Conservation (phyloP, 2,888 invertebrate species). For the Branchellion lobata region DNA sequence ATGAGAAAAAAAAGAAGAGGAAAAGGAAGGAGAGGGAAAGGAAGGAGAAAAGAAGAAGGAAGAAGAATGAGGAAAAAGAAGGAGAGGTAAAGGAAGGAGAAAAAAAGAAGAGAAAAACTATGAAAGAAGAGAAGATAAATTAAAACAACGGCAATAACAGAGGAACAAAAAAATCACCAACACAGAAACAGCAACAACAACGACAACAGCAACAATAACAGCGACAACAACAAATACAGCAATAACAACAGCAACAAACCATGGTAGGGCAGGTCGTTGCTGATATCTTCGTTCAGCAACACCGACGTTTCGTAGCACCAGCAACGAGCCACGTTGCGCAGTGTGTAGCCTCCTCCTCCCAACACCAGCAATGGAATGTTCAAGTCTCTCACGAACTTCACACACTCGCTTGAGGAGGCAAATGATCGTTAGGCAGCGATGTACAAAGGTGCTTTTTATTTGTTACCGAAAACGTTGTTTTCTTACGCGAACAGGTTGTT, state of each 20-base stretch:
- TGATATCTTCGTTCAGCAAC: conserved; percentile 84
- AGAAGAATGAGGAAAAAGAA: too few species aligned
- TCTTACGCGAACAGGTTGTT: too few species aligned
- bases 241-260: conserved; percentile 56
- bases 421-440: background rate
- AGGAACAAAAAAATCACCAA: too few species aligned
- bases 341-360: conserved; percentile 82
- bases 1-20: too few species aligned
- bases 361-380: conserved; percentile 88
- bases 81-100: too few species aligned
- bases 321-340: conserved; percentile 93
- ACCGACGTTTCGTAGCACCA: conserved; percentile 99
- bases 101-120: too few species aligned
- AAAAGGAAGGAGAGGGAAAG: background rate
- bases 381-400: conserved; percentile 87
- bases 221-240: too few species aligned
- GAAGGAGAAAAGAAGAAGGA: background rate
- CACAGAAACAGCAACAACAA: too few species aligned
- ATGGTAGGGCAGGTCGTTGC: conserved; percentile 89
- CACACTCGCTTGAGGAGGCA: conserved; percentile 78
- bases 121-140: too few species aligned
- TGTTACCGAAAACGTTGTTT: background rate
- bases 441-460: background rate
- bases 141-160: too few species aligned
- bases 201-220: too few species aligned